These are phyloP conservation scores for Heterotis niloticus DNA, from an alignment of 2,113 vertebrate genomes.

Conservation along the genomic window DNA sequence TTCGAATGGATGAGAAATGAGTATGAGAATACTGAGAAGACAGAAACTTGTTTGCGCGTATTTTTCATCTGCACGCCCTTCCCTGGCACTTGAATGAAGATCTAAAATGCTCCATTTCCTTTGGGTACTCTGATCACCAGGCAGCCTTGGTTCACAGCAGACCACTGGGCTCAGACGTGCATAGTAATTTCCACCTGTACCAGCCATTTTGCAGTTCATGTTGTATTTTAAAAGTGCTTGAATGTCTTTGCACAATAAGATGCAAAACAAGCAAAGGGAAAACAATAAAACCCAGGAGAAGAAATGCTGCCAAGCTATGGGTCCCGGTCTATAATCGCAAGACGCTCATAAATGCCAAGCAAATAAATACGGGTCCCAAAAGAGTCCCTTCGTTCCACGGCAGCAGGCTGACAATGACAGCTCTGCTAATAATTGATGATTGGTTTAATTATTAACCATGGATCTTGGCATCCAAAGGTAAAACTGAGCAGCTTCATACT, in stretches of 20 bases:
- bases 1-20: too few species aligned
- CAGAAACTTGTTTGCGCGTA: too few species aligned
- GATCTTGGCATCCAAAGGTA: not conserved
- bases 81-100: too few species aligned
- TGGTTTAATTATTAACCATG: constrained; percentile 32
- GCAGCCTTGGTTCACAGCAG: too few species aligned
- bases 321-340: not conserved
- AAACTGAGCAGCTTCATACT: not conserved
- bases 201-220: too few species aligned
- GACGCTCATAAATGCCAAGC: not conserved
- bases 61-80: too few species aligned
- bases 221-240: not conserved
- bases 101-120: too few species aligned
- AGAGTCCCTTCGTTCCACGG: constrained; percentile 20
- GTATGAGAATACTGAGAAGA: too few species aligned
- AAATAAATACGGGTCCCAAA: not conserved
- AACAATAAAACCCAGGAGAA: not conserved
- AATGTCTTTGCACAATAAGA: not conserved
- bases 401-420: constrained; percentile 19
- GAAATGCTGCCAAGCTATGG: not conserved
- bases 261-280: not conserved
- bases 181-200: too few species aligned
- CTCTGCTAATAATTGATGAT: constrained; percentile 32
- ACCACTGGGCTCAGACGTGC: too few species aligned
- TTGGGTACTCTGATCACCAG: too few species aligned